These are phyloP conservation scores for Arctia plantaginis DNA, from an alignment of 2,888 invertebrate genomes.

Conservation along the genomic window DNA sequence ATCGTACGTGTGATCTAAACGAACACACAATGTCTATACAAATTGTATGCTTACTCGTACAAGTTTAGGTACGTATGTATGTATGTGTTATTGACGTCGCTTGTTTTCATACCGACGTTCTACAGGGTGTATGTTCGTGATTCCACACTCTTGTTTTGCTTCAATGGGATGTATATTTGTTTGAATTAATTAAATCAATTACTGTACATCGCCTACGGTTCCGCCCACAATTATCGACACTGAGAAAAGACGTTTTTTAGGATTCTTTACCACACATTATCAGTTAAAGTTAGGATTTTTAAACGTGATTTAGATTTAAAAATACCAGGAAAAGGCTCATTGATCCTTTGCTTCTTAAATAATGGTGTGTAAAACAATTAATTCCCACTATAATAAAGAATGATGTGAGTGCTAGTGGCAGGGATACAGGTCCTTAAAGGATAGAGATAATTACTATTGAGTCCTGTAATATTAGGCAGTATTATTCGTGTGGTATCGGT, in stretches of 20 bases:
- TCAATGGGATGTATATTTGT: constrained; percentile 63
- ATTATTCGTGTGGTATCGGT: too few relatives aligned
- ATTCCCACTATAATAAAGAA: not conserved
- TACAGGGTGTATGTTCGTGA: constrained; percentile 54
- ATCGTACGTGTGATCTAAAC: constrained; percentile 75
- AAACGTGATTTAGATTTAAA: too few relatives aligned
- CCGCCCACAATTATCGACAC: constrained; percentile 8
- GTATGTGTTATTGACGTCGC: constrained; percentile 71
- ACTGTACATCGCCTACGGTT: constrained; percentile 28
- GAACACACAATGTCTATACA: constrained; percentile 67
- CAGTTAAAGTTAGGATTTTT: not conserved
- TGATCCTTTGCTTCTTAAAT: too few relatives aligned
- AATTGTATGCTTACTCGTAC: constrained; percentile 61
- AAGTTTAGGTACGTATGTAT: constrained; percentile 25
- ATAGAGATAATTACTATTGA: too few relatives aligned
- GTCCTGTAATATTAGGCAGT: too few relatives aligned
- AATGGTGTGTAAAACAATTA: too few relatives aligned
- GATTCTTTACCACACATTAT: not conserved
- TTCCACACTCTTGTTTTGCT: constrained; percentile 64
- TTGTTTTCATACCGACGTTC: constrained; percentile 66
- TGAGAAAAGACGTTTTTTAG: not conserved
- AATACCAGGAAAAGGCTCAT: too few relatives aligned
- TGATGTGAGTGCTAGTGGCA: not conserved
- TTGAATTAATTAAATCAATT: constrained; percentile 59
- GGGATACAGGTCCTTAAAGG: not conserved